A percentile compares a stretch with the other conserved stretches of the same genome.
phyloP scores from a whole-genome alignment of 2,888 invertebrate genomes.

The Parochlus steinenii region DNA sequence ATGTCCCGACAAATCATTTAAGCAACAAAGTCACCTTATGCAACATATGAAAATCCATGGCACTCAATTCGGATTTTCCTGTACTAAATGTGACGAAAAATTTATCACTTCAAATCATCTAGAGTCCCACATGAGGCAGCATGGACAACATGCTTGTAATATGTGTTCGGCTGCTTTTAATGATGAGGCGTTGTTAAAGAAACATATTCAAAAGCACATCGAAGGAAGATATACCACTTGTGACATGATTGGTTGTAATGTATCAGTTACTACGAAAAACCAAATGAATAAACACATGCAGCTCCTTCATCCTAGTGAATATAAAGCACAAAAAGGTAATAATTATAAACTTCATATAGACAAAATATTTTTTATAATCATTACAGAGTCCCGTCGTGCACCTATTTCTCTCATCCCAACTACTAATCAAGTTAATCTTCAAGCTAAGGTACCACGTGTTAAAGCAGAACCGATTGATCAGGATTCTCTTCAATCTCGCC shows the following conservation, averaged over 20 bases:
- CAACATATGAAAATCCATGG: constrained; percentile 31
- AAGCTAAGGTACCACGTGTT: constrained; percentile 3
- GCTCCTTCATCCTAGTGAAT: constrained; percentile 24
- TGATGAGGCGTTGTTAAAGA: constrained; percentile 29
- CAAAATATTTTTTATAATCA: too few relatives aligned
- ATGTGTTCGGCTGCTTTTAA: constrained; percentile 31
- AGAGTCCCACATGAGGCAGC: constrained; percentile 30
- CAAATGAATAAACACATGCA: constrained; percentile 31
- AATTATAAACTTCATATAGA: too few relatives aligned
- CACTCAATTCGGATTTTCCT: constrained; percentile 28
- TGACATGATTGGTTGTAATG: constrained; percentile 28
- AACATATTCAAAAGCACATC: constrained; percentile 30
- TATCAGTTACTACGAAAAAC: constrained; percentile 30
- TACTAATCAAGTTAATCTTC: too few relatives aligned
- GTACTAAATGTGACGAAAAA: constrained; percentile 30
- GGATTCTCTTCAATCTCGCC: not conserved
- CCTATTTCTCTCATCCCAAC: constrained; percentile 6
- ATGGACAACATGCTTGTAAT: constrained; percentile 30
- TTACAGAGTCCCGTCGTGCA: constrained; percentile 5
- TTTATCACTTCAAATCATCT: constrained; percentile 29
- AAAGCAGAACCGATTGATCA: constrained; percentile 5
- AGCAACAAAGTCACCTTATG: constrained; percentile 29
- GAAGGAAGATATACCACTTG: constrained; percentile 30
- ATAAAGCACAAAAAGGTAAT: not conserved
- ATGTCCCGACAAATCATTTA: constrained; percentile 31